Percentiles rank a stretch among this genome's conserved stretches.
phyloP scores from a whole-genome alignment of 2,797 vertebrate species.

The Spinus pinus region DNA sequence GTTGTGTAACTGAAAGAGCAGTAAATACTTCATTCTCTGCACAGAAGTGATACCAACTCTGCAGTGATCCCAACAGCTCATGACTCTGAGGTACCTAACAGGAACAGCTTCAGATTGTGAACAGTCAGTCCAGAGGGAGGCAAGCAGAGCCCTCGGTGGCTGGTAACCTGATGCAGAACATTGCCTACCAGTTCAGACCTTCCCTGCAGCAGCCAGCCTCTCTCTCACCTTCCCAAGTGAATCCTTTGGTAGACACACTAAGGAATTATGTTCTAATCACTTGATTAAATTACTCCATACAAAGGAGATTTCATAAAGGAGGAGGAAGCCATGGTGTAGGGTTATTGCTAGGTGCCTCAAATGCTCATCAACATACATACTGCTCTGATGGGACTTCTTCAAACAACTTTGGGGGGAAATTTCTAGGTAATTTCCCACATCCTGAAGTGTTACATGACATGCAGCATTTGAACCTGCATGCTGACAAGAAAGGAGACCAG shows the following conservation, averaged over 20 bases:
- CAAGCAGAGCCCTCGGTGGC: neutral
- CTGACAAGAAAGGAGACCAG: neutral
- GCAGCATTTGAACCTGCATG: neutral
- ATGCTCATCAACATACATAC: neutral
- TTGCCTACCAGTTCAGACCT: neutral
- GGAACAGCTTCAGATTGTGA: neutral
- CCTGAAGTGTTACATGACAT: neutral
- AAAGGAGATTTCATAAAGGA: neutral
- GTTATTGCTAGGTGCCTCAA: neutral
- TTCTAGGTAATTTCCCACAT: neutral
- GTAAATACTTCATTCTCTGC: neutral
- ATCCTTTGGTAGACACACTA: neutral
- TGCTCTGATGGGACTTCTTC: neutral
- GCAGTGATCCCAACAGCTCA: neutral
- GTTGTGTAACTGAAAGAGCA: neutral
- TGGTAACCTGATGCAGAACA: neutral
- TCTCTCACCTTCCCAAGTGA: neutral
- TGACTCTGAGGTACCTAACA: neutral
- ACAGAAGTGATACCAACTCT: neutral
- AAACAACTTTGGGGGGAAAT: neutral
- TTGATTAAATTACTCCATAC: neutral
- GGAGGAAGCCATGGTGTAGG: rapidly evolving
- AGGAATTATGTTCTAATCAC: neutral
- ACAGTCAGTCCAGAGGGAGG: neutral
- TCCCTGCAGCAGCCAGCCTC: neutral